These are phyloP conservation scores for Acanthosepion lycidas DNA, from an alignment of 2,888 invertebrate genomes.

Conservation along the genomic window DNA sequence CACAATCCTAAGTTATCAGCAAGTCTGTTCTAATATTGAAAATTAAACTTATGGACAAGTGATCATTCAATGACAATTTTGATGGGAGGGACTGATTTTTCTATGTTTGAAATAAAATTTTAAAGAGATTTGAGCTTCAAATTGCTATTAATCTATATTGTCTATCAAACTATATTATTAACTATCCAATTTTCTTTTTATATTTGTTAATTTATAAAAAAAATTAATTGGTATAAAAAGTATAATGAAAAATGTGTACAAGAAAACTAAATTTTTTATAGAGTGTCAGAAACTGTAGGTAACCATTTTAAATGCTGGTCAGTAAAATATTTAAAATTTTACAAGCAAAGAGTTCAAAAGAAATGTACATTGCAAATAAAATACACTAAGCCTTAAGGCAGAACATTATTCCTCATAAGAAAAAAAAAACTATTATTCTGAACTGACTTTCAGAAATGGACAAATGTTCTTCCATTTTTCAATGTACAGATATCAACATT, in stretches of 20 bases:
- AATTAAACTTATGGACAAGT: too few relatives aligned
- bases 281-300: too few relatives aligned
- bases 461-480: background rate
- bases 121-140: background rate
- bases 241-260: background rate
- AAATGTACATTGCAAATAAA: too few relatives aligned
- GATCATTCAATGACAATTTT: too few relatives aligned
- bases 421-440: background rate
- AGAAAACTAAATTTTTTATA: background rate
- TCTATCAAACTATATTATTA: background rate
- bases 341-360: too few relatives aligned
- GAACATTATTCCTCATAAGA: too few relatives aligned
- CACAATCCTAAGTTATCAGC: too few relatives aligned
- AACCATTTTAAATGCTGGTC: too few relatives aligned
- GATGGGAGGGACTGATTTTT: background rate
- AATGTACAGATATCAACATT: background rate
- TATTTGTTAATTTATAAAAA: background rate
- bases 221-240: background rate
- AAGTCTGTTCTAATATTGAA: too few relatives aligned
- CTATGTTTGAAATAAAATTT: background rate
- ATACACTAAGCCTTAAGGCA: too few relatives aligned
- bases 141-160: background rate
- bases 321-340: too few relatives aligned
- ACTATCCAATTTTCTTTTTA: too few relatives aligned
- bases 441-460: background rate